Evolutionary conservation across 2,888 invertebrate species (phyloP), one percentile per base, ranked within the genome.

Genomic region (Physocephala rufipes): DNA sequence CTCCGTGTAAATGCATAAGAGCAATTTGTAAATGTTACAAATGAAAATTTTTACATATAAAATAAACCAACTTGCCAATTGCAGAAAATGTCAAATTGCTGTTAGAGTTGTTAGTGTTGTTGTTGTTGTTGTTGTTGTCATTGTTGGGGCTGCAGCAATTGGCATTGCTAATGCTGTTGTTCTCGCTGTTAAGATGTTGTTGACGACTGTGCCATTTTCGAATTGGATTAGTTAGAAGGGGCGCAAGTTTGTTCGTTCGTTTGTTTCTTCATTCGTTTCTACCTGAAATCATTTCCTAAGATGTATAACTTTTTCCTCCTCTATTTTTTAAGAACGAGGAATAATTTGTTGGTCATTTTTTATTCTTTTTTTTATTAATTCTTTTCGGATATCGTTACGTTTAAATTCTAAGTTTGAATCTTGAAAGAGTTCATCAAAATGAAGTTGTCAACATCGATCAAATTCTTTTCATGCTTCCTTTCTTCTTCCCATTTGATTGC

Each of bases 31-130:
- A 47, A 19, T 59, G 67, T 36, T 28, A 26, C 24, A 47, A 21
- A 28, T 36, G 24, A 43, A 55, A 13, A 49, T 30, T 62, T n/a
- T 51, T 53, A 68, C 62, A 63, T 65, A 67, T 66, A 69, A 67
- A 68, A 62, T 66, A 67, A 72, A 71, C 70, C 67, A 70, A 64
- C 73, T 74, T 75, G 76, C 76, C 77, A 76, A 74, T 73, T 62
- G 71, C 74, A 36, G 9, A 36, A 36, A 74, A 76, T 75, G 75
- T 76, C 74, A 76, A 71, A 72, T 73, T 62, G 66, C 43, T 24
- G 66, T 66, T 55, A 36, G 19, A n/a, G 49, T 26, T 12, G 26
- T 15, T 28, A 36, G 4, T 36, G 36, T 9, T 9, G 9, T 36
- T 36, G 36, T 9, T 36, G 36, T 36, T 36, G 36, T 36, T 36